phyloP scores from a whole-genome alignment of 2,797 vertebrate species.

The Eidolon dupreanum region DNA sequence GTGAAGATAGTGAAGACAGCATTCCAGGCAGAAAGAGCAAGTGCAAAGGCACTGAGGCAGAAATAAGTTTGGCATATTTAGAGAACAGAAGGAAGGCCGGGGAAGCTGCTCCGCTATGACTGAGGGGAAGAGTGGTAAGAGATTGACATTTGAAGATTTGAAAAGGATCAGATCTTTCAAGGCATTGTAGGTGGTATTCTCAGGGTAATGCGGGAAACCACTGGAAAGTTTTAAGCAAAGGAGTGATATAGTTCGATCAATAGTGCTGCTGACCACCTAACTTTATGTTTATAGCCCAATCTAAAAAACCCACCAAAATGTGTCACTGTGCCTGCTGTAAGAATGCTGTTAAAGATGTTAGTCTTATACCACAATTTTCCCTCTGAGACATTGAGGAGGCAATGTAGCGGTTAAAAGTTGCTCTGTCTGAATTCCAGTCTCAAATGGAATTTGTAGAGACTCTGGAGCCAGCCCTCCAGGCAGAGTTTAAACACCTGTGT shows the following conservation, averaged over 20 bases:
- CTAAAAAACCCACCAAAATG: not conserved
- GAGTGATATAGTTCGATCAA: not conserved
- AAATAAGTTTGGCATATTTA: not conserved
- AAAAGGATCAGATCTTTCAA: not conserved
- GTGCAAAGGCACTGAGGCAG: not conserved
- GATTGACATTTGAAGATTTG: not conserved
- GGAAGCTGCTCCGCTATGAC: not conserved
- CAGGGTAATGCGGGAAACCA: not conserved
- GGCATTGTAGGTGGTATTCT: not conserved
- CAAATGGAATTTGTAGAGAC: not conserved
- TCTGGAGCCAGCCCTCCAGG: not conserved
- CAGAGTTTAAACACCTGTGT: not conserved
- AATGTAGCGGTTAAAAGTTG: not conserved
- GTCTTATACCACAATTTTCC: not conserved
- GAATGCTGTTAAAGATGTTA: not conserved
- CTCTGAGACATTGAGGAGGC: not conserved
- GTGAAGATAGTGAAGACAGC: not conserved
- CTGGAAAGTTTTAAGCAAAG: not conserved
- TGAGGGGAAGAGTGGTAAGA: not conserved
- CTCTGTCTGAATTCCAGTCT: not conserved
- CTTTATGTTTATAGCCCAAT: not conserved
- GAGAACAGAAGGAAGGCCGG: not conserved
- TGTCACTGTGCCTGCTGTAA: not conserved
- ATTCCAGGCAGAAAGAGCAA: not conserved
- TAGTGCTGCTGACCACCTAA: not conserved